Conservation (phyloP, 2,113 vertebrate genomes). For the Hippocampus abdominalis region DNA sequence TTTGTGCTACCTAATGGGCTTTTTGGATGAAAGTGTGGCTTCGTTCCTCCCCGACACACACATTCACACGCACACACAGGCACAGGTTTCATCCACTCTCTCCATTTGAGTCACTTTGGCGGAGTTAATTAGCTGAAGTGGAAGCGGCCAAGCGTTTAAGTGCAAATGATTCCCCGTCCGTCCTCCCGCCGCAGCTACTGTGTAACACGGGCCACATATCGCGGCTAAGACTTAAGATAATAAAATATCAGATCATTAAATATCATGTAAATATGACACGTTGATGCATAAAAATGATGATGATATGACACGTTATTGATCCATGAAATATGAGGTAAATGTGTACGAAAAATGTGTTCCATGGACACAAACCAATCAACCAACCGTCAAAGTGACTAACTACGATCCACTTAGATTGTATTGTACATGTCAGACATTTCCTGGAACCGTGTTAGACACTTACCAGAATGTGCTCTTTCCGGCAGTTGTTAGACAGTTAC, state of each 20-base stretch:
- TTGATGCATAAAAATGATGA: neutral
- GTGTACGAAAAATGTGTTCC: neutral
- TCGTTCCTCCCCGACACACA: neutral
- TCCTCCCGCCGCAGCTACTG: neutral
- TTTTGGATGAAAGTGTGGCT: neutral
- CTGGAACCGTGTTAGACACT: too few relatives aligned
- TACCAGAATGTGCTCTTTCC: too few relatives aligned
- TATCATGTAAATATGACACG: neutral
- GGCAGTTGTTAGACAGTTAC: too few relatives aligned
- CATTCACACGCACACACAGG: neutral
- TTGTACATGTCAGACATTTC: too few relatives aligned
- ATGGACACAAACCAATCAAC: neutral
- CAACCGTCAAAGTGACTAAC: neutral
- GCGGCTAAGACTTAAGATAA: neutral
- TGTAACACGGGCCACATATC: neutral
- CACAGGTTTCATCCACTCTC: neutral
- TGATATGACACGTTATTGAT: neutral
- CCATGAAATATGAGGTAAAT: neutral
- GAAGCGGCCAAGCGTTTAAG: conserved; percentile 1
- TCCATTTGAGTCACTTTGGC: conserved; percentile 1
- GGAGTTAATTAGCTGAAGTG: neutral
- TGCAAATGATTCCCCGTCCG: neutral
- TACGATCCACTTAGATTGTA: neutral
- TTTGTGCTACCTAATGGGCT: neutral
- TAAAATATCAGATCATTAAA: neutral